Conservation (phyloP, 2,888 invertebrate species). For the Nomada ruficornis region DNA sequence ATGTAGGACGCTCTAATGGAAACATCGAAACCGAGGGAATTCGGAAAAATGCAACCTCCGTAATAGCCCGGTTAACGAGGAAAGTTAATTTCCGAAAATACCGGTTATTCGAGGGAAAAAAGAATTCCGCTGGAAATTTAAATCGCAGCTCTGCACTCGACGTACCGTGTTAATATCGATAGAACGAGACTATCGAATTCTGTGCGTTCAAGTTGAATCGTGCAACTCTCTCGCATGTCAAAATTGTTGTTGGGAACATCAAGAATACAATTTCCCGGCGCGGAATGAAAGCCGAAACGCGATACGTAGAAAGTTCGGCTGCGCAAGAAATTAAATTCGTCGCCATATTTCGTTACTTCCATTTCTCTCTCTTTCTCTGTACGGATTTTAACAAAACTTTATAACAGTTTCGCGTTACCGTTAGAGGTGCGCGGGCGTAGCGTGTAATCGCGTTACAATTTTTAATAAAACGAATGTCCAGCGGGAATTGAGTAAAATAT, state of each 20-base stretch:
- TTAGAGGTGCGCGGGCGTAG: neutral
- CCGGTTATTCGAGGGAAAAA: neutral
- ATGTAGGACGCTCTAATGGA: no score
- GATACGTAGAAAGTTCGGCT: conserved; percentile 2
- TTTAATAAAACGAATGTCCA: neutral
- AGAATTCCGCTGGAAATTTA: neutral
- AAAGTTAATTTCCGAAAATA: neutral
- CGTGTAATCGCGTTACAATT: neutral
- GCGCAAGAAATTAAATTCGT: conserved; percentile 4
- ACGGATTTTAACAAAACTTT: neutral
- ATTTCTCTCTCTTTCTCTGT: neutral
- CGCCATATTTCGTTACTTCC: neutral
- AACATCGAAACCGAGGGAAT: neutral
- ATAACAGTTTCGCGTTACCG: neutral
- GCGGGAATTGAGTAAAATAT: no score
- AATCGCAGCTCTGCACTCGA: neutral
- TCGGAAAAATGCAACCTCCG: neutral
- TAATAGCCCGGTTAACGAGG: neutral
- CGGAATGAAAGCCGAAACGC: neutral
- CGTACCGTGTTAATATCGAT: neutral
- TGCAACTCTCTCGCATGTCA: neutral
- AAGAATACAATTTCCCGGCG: conserved; percentile 2
- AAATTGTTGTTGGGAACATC: neutral
- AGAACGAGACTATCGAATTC: conserved; percentile 4
- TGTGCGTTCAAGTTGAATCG: neutral